phyloP scores from a whole-genome alignment of 2,888 invertebrate species.

The Scotopteryx bipunctaria region DNA sequence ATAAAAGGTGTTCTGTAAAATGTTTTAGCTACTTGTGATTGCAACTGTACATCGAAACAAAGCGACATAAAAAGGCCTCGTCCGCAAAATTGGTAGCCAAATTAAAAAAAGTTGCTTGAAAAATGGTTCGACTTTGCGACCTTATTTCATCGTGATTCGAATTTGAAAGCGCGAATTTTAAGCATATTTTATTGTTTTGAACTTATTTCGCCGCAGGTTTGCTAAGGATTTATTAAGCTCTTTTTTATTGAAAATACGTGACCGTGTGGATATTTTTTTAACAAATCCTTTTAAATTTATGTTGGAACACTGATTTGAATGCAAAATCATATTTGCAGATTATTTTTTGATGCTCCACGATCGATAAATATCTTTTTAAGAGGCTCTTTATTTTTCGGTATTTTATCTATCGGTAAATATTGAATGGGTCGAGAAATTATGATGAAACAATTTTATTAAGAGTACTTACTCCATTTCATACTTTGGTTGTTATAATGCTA shows the following conservation, averaged over 20 bases:
- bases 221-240: conserved; percentile 11
- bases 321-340: too few species aligned
- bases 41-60: conserved; percentile 14
- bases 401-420: too few species aligned
- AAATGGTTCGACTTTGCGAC: conserved; percentile 28
- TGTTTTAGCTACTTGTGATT: too few species aligned
- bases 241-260: conserved; percentile 12
- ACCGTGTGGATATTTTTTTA: background rate
- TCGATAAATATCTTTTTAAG: too few species aligned
- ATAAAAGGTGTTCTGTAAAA: too few species aligned
- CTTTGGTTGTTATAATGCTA: too few species aligned
- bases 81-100: conserved; percentile 24
- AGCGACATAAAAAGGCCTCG: conserved; percentile 26
- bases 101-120: conserved; percentile 37
- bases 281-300: background rate
- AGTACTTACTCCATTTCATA: too few species aligned
- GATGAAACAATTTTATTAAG: too few species aligned
- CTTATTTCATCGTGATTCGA: conserved; percentile 20
- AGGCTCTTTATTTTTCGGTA: too few species aligned
- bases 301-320: too few species aligned
- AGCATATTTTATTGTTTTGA: conserved; percentile 24
- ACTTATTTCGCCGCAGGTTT: conserved; percentile 13
- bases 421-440: too few species aligned
- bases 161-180: conserved; percentile 17
- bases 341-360: too few species aligned